phyloP scores from a whole-genome alignment of 2,797 vertebrate genomes.

The Periparus ater region DNA sequence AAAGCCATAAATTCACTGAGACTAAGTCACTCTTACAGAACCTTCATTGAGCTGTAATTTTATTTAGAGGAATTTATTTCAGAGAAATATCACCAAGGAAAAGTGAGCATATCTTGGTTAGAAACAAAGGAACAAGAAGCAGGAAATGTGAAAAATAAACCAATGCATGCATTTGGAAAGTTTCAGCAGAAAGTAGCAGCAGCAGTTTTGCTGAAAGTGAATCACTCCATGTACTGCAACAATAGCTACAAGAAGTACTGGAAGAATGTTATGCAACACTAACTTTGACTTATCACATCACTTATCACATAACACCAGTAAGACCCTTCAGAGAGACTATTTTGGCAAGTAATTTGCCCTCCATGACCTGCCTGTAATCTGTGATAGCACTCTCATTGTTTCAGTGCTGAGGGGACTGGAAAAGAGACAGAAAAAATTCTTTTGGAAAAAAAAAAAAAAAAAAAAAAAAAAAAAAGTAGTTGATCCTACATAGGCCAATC shows the following conservation, averaged over 20 bases:
- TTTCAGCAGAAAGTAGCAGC: background rate
- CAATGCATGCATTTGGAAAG: background rate
- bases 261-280: conserved; percentile 54
- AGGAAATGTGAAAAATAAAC: background rate
- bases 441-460: background rate
- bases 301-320: conserved; percentile 37
- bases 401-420: background rate
- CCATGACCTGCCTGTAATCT: conserved; percentile 54
- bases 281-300: conserved; percentile 61
- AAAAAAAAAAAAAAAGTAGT: background rate
- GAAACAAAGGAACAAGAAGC: background rate
- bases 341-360: conserved; percentile 66
- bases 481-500: background rate
- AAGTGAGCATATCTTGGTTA: background rate
- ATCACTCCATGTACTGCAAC: background rate
- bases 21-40: background rate
- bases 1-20: background rate
- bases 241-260: background rate
- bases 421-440: conserved; percentile 9
- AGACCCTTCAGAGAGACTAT: conserved; percentile 46
- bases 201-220: background rate
- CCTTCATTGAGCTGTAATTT: background rate
- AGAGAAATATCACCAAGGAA: background rate
- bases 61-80: background rate
- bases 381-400: conserved; percentile 27